phyloP scores from a whole-genome alignment of 2,113 vertebrate species.

The Trochalopteron elliotii region DNA sequence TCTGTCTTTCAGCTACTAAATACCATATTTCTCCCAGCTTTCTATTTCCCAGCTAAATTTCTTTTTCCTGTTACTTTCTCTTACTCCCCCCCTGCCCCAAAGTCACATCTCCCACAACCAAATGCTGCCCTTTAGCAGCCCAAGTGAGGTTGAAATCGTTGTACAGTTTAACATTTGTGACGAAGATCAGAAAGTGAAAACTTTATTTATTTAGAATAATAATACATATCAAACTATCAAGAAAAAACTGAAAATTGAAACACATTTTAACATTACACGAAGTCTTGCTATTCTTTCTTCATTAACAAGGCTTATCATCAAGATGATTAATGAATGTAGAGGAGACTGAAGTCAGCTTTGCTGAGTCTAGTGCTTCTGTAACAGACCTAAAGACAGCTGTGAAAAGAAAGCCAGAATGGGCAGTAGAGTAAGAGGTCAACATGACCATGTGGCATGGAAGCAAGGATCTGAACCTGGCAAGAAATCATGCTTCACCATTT shows the following conservation, averaged over 20 bases:
- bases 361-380: neutral
- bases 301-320: neutral
- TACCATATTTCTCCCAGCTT: neutral
- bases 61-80: neutral
- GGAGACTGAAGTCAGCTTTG: neutral
- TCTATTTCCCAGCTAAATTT: neutral
- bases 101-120: neutral
- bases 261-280: neutral
- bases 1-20: neutral
- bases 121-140: neutral
- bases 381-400: neutral
- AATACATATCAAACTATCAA: neutral
- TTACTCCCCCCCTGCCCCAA: accelerated
- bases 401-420: neutral
- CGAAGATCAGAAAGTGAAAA: neutral
- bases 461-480: neutral
- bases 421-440: neutral
- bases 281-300: neutral
- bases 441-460: neutral
- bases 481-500: neutral
- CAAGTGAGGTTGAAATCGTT: neutral
- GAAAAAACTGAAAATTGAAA: neutral
- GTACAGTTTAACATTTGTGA: neutral
- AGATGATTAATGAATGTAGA: neutral
- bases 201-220: neutral